Evolutionary conservation across 2,113 vertebrate genomes (phyloP).

Genomic region (Misgurnus anguillicaudatus): DNA sequence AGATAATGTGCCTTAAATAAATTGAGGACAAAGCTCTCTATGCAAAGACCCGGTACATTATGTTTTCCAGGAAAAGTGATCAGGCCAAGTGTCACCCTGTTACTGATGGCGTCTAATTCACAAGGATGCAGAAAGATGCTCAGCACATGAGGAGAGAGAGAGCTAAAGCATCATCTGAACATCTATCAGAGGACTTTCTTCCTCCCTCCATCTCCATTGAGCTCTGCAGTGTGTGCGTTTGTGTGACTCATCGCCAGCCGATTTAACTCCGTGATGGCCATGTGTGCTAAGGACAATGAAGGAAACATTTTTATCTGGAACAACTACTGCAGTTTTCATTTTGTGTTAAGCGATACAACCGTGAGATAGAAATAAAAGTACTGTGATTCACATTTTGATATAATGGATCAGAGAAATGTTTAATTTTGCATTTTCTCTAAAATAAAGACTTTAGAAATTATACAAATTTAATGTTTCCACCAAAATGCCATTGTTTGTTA

Average conservation of each 20-base stretch:
- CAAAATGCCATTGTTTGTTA: too few relatives aligned
- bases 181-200: slow-evolving; percentile 41
- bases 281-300: slow-evolving; percentile 5
- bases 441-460: too few relatives aligned
- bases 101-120: background rate
- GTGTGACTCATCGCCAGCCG: slow-evolving; percentile 75
- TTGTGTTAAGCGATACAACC: background rate
- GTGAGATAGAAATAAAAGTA: too few relatives aligned
- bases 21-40: background rate
- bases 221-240: slow-evolving; percentile 56
- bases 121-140: slow-evolving; percentile 13
- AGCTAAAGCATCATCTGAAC: slow-evolving; percentile 7
- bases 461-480: too few relatives aligned
- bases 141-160: slow-evolving; percentile 22
- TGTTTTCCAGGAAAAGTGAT: slow-evolving; percentile 27
- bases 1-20: background rate
- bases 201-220: slow-evolving; percentile 64
- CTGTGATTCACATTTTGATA: too few relatives aligned
- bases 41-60: background rate
- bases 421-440: background rate
- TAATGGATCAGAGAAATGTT: background rate
- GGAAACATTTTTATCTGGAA: background rate
- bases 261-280: slow-evolving; percentile 69
- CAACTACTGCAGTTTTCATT: background rate
- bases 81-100: background rate